phyloP scores from a whole-genome alignment of 2,888 invertebrate species.

The Apotomis betuletana region DNA sequence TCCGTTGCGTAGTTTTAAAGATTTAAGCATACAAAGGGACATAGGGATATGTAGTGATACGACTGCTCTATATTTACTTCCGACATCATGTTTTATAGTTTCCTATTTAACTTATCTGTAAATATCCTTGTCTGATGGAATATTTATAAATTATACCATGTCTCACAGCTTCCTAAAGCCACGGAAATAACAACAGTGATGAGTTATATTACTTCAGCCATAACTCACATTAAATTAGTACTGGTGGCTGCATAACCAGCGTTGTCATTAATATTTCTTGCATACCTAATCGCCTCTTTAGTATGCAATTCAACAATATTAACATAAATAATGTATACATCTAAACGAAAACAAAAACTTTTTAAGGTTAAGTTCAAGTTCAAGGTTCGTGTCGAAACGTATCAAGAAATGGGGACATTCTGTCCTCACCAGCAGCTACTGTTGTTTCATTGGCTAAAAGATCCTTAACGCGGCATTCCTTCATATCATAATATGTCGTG shows the following conservation, averaged over 20 bases:
- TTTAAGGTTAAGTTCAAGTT: constrained; percentile 32
- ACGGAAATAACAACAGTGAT: background rate
- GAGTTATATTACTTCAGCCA: background rate
- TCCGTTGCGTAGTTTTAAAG: too few species aligned
- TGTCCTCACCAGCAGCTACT: constrained; percentile 15
- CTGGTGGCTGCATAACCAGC: background rate
- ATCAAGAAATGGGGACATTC: constrained; percentile 39
- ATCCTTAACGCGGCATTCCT: background rate
- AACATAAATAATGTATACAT: constrained; percentile 9
- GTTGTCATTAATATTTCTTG: background rate
- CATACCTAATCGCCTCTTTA: background rate
- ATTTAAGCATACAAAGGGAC: too few species aligned
- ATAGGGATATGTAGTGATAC: too few species aligned
- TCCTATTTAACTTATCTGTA: constrained; percentile 14
- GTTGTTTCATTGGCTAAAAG: background rate
- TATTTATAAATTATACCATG: background rate
- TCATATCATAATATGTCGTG: background rate
- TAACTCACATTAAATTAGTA: background rate
- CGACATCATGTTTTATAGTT: constrained; percentile 19
- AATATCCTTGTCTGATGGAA: constrained; percentile 17
- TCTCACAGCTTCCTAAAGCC: constrained; percentile 12
- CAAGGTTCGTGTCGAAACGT: constrained; percentile 34
- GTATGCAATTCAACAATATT: constrained; percentile 1
- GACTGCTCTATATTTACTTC: constrained; percentile 21
- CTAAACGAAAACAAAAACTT: constrained; percentile 21